phyloP scores from a whole-genome alignment of 2,797 vertebrate species.

The Typhlichthys eigenmanni region DNA sequence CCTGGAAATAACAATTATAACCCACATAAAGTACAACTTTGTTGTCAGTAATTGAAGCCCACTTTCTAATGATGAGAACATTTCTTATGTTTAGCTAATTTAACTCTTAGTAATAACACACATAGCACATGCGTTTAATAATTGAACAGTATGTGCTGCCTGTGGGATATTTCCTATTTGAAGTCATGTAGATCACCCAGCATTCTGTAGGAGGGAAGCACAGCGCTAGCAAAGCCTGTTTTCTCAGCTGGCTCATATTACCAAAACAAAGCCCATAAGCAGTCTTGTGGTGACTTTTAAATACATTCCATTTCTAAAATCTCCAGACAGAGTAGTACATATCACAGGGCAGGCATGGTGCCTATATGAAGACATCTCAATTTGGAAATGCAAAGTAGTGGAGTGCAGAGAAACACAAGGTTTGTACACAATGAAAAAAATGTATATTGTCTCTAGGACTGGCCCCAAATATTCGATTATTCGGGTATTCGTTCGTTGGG shows the following conservation, averaged over 20 bases:
- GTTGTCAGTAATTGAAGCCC: conserved; percentile 24
- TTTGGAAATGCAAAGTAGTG: conserved; percentile 5
- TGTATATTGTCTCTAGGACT: background rate
- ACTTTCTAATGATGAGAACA: conserved; percentile 1
- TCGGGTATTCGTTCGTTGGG: too few relatives aligned
- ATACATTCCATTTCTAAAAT: conserved; percentile 63
- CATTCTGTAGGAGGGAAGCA: conserved; percentile 20
- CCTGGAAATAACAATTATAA: conserved; percentile 1
- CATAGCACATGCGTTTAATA: conserved; percentile 20
- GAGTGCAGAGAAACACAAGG: background rate
- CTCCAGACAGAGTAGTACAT: conserved; percentile 31
- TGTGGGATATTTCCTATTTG: conserved; percentile 27
- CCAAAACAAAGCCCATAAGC: conserved; percentile 59
- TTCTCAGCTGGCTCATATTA: conserved; percentile 73
- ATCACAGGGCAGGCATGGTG: conserved; percentile 22
- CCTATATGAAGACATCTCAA: conserved; percentile 2
- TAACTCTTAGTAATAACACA: conserved; percentile 20
- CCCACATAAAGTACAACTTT: conserved; percentile 17
- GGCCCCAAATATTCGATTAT: too few relatives aligned
- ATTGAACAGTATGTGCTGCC: conserved; percentile 28
- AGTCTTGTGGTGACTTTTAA: conserved; percentile 54
- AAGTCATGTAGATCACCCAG: conserved; percentile 30
- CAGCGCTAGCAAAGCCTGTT: conserved; percentile 36
- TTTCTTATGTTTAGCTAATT: conserved; percentile 25
- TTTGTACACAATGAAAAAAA: conserved; percentile 13